Evolutionary conservation across 2,113 vertebrate species (phyloP), one percentile per base, ranked within the genome.

Genomic region (Triplophysa dalaica): DNA sequence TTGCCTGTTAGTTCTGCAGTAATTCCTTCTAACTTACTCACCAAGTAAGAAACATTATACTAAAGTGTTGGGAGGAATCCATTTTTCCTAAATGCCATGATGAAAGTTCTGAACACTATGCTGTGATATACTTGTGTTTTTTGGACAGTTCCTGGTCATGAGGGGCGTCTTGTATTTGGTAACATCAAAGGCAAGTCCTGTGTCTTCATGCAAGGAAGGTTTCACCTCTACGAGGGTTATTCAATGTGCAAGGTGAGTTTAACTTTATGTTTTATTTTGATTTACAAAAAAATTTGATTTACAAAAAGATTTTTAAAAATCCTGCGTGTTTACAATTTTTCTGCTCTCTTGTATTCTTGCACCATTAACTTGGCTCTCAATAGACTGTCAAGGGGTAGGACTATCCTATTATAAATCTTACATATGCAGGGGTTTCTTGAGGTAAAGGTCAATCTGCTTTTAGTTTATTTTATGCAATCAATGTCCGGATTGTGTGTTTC

Each of bases 121-220:
- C 21, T 69, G 17, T 63, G 0, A 2, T 68, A 17, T 67, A 38
- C 7, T 38, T 74, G 5, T 82, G 10, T 76, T 12, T 72, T 26
- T 41, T 67, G 21, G 68, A 48, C 54, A 93, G 91, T 92, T 19
- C 77, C 72, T 1, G 92, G 92, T 41, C 92, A 93, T 67, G 89
- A 90, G 33, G 91, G 92, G 4, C 84, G 90, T 4, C 87, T 93
- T 74, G 91, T 93, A 78, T 92, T 93, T 60, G 92, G 92, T 56
- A 79, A 84, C 0, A 54, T 93, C 1, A 88, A 90, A 50, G 90
- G 86, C 56, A 90, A 90, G 17, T 45, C 87, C 16, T 92, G 92
- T 64, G 90, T 93, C 52, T 92, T 92, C 84, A 93, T 93, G 92
- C 89, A 93, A 76, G 92, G 91, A 8, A 89, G 90, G 61, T 91